A percentile compares a stretch with the other conserved stretches of the same genome.
Conservation (phyloP, 2,797 vertebrate genomes). For the Macrochelys suwanniensis region DNA sequence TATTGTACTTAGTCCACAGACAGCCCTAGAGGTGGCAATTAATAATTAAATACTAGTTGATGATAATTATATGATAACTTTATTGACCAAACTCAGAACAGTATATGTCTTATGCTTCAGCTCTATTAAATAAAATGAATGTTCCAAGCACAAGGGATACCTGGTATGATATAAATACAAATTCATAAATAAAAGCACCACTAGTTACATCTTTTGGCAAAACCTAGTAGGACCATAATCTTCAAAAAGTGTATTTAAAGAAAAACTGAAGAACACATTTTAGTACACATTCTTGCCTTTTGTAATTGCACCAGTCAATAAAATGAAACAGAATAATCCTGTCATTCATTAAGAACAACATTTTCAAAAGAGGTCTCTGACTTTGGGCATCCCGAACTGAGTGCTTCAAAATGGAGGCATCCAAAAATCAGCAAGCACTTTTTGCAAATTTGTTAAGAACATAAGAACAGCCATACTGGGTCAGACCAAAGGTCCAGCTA, state of each 20-base stretch:
- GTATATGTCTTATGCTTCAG: constrained; percentile 37
- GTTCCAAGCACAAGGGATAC: background rate
- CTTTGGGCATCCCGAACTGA: background rate
- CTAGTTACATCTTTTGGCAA: background rate
- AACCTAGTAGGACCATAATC: background rate
- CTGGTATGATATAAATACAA: background rate
- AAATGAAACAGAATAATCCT: background rate
- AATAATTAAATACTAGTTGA: constrained; percentile 83
- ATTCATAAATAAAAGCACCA: background rate
- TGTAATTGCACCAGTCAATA: background rate
- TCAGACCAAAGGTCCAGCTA: no score
- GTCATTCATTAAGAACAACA: background rate
- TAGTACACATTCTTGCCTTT: constrained; percentile 22
- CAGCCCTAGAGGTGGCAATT: constrained; percentile 81
- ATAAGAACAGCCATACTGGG: no score
- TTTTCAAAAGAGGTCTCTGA: background rate
- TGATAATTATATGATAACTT: constrained; percentile 86
- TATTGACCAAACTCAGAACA: constrained; percentile 76
- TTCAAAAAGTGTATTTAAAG: background rate
- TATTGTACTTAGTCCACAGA: constrained; percentile 73
- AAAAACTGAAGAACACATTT: background rate
- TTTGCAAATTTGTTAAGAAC: background rate
- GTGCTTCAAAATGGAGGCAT: background rate
- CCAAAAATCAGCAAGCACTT: background rate
- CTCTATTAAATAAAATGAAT: constrained; percentile 47